Percentiles rank a stretch among this genome's conserved stretches.
These are phyloP conservation scores for Drosophila gunungcola DNA, from an alignment of 1,140 invertebrate genomes.

Conservation along the genomic window DNA sequence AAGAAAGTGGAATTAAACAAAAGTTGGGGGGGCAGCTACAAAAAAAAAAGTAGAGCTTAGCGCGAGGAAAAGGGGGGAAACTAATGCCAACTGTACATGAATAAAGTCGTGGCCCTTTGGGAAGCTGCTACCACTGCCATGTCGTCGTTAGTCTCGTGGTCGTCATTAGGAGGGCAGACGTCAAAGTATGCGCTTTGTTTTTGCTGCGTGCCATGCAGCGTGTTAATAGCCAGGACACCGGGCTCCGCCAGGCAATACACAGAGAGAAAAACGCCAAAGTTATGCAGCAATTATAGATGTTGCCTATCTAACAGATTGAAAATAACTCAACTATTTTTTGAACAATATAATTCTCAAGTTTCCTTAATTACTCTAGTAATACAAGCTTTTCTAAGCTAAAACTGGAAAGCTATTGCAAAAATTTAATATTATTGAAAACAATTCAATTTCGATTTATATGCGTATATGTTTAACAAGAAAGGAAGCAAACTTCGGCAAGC, in stretches of 20 bases:
- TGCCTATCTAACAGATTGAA: no score
- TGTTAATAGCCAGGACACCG: slow-evolving; percentile 72
- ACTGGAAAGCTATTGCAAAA: no score
- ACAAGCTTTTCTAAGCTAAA: no score
- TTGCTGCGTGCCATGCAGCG: slow-evolving; percentile 60
- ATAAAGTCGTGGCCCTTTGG: slow-evolving; percentile 72
- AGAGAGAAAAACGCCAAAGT: not conserved
- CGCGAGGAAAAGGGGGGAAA: slow-evolving; percentile 28
- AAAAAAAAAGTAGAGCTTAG: slow-evolving; percentile 19
- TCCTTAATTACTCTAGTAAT: no score
- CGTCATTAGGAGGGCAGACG: slow-evolving; percentile 81
- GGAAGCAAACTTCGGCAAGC: no score
- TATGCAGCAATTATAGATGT: no score
- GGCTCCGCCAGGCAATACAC: slow-evolving; percentile 8
- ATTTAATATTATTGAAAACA: no score
- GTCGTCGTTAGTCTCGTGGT: slow-evolving; percentile 70
- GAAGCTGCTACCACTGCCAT: slow-evolving; percentile 47
- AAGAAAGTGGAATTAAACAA: slow-evolving; percentile 61
- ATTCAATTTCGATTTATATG: no score
- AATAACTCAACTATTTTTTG: no score
- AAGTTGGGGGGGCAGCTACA: slow-evolving; percentile 26
- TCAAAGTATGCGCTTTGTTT: slow-evolving; percentile 75
- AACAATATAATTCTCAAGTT: no score
- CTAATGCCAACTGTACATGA: slow-evolving; percentile 75
- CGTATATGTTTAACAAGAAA: no score